A percentile compares a stretch with the other conserved stretches of the same genome.
Evolutionary conservation across 2,113 vertebrate species (phyloP).

Genomic region (Sebastes schlegelii): DNA sequence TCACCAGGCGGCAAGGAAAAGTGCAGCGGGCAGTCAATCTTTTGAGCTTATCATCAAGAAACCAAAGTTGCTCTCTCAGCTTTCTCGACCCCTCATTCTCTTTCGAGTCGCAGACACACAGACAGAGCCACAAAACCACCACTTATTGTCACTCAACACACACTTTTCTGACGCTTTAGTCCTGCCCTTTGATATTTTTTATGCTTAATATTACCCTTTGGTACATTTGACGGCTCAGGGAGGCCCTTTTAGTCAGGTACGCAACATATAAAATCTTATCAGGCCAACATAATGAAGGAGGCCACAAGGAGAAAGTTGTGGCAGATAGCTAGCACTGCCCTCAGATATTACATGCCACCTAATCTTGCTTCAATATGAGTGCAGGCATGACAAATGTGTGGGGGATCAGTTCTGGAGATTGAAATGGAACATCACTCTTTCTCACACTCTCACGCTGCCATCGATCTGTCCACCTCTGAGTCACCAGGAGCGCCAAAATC

Average conservation of each 20-base stretch:
- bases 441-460: constrained; percentile 38
- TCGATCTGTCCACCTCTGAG: constrained; percentile 46
- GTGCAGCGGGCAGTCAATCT: constrained; percentile 69
- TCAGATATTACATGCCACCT: constrained; percentile 49
- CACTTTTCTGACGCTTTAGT: constrained; percentile 21
- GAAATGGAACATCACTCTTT: constrained; percentile 57
- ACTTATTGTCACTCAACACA: constrained; percentile 41
- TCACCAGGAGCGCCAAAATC: constrained; percentile 43
- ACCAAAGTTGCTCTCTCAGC: constrained; percentile 69
- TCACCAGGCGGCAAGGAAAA: constrained; percentile 55
- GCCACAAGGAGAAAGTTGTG: constrained; percentile 30
- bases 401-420: constrained; percentile 47
- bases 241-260: neutral
- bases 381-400: constrained; percentile 58
- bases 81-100: constrained; percentile 39
- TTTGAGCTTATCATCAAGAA: constrained; percentile 70
- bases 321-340: constrained; percentile 30
- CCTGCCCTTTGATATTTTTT: constrained; percentile 41
- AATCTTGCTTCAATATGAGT: constrained; percentile 52
- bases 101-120: constrained; percentile 23
- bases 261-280: constrained; percentile 34
- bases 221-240: constrained; percentile 27
- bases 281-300: constrained; percentile 40
- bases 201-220: constrained; percentile 22
- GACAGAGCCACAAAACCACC: constrained; percentile 20